Conservation (phyloP, 2,113 vertebrate species). For the Pedetes capensis region DNA sequence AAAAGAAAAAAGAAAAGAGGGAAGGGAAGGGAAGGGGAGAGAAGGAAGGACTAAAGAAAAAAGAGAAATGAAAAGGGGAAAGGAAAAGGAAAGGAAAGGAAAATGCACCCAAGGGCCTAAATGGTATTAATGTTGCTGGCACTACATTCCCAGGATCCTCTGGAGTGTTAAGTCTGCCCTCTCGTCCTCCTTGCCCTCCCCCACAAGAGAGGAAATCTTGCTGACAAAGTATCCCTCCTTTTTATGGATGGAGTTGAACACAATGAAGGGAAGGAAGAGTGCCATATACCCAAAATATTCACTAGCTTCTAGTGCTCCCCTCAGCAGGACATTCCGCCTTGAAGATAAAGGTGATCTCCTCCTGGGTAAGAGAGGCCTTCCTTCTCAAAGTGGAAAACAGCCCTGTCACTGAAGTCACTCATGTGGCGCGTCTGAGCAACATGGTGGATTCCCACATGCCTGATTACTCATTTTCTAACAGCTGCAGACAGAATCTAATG, state of each 20-base stretch:
- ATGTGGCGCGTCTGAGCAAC: neutral
- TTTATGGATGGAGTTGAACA: neutral
- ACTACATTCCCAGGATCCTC: neutral
- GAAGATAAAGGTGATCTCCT: neutral
- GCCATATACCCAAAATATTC: neutral
- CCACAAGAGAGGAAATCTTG: neutral
- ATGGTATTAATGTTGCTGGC: neutral
- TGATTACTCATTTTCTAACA: constrained; percentile 52
- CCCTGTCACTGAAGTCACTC: neutral
- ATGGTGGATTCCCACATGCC: neutral
- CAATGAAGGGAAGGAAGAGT: neutral
- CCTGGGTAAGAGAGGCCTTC: neutral
- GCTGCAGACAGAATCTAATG: constrained; percentile 58
- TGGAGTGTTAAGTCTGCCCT: too few species aligned
- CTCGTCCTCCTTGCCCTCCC: neutral
- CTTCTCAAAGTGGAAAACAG: constrained; percentile 17
- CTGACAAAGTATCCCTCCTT: neutral
- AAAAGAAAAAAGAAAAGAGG: neutral
- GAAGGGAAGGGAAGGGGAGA: too few species aligned
- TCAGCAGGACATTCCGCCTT: neutral
- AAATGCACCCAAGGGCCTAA: neutral
- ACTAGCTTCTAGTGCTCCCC: neutral
- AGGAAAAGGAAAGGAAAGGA: too few species aligned
- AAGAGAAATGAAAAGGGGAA: too few species aligned
- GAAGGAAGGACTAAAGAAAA: too few species aligned